Base-by-base conservation (phyloP, 2,113 vertebrate species). In the Aphyosemion australe region DNA sequence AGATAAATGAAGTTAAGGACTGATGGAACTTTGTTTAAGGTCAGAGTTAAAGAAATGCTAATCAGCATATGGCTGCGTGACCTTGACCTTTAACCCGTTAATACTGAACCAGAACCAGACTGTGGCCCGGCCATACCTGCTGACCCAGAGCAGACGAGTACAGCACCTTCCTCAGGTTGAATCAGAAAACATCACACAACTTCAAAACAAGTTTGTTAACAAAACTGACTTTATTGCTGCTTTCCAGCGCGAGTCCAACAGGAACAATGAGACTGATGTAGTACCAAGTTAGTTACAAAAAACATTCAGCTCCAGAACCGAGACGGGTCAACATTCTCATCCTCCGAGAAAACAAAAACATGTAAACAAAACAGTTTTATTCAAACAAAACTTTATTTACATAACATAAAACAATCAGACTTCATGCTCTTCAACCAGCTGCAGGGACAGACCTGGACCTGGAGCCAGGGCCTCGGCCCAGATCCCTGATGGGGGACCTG, bases 301-400 rank as follows among this genome's bases (percentile, higher is more conserved):
- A 87, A 85, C 53, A 26, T 26, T 26, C 26, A 26, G 26, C 26
- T 26, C 26, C 26, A 26, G 26, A 26, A 26, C 26, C 26, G 26
- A 26, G 26, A 26, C 53, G 52, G 49, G 21, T 46, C 75, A 70
- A 78, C 82, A 83, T 85, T 83, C 67, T 51, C 34, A 16, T 32
- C 52, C 34, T 66, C 54, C 21, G 39, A 31, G 6, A 79, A 65
- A 71, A 66, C 69, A 71, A 50, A 42, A 12, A 9, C 12, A 42
- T 42, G 12, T 59, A 69, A 62, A 85, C 76, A 74, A 89, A 84
- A 76, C 65, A 54, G 42, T 64, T 86, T 91, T 74, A 88, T 75
- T 95, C 95, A 94, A 91, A 93, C 91, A 95, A 96, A 37, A 95
- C 92, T 95, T 95, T 97, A 99, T 99, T 99, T 97, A 98, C 94